Conservation (phyloP, 2,113 vertebrate genomes). For the Psophia crepitans region DNA sequence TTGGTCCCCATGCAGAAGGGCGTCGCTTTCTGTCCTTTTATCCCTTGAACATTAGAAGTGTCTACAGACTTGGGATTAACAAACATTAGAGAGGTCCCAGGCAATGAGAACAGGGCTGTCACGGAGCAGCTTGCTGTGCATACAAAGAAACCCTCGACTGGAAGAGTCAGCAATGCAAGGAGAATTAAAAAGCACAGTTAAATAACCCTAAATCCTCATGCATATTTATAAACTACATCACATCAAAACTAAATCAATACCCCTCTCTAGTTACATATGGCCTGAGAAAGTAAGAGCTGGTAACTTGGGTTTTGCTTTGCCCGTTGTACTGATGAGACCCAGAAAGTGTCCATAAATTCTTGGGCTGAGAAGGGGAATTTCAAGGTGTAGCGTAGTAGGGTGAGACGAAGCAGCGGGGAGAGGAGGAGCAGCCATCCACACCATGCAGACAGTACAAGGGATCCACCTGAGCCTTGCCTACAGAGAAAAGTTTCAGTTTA, state of each 20-base stretch:
- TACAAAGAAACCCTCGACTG: constrained; percentile 63
- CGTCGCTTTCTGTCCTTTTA: background rate
- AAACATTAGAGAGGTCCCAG: constrained; percentile 50
- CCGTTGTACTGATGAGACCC: background rate
- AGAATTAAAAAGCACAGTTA: constrained; percentile 76
- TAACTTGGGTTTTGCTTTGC: constrained; percentile 8
- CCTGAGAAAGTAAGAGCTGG: constrained; percentile 8
- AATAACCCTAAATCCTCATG: constrained; percentile 73
- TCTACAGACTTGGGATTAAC: constrained; percentile 38
- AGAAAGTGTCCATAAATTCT: background rate
- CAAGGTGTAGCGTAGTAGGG: background rate
- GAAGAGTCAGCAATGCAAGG: constrained; percentile 69
- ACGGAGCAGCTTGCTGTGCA: constrained; percentile 42
- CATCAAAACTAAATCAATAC: constrained; percentile 75
- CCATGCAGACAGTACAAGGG: rapidly evolving
- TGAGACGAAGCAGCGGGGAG: background rate
- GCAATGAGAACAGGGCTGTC: constrained; percentile 41
- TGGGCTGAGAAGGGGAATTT: background rate
- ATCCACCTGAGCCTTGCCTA: background rate
- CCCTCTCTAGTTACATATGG: constrained; percentile 25
- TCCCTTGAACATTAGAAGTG: background rate
- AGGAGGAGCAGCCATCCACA: background rate
- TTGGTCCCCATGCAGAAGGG: background rate
- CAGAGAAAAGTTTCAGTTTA: background rate
- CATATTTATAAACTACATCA: constrained; percentile 75